A percentile compares a stretch with the other conserved stretches of the same genome.
phyloP scores from a whole-genome alignment of 2,888 invertebrate species.

The Acanthosepion lycidas region DNA sequence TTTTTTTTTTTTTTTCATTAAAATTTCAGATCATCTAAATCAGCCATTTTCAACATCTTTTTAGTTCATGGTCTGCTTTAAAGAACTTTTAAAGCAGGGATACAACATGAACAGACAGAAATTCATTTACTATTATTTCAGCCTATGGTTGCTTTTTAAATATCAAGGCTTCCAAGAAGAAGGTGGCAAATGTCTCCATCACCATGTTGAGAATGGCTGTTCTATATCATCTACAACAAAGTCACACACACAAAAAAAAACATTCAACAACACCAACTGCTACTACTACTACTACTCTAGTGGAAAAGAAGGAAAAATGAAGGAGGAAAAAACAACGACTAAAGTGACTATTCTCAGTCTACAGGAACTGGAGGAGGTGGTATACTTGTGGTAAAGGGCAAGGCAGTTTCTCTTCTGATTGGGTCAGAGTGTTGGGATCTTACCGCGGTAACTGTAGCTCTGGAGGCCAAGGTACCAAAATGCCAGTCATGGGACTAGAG shows the following conservation, averaged over 20 bases:
- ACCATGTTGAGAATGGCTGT: not conserved
- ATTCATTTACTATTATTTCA: too few species aligned
- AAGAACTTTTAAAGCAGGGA: too few species aligned
- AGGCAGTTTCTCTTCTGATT: not conserved
- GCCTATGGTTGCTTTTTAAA: too few species aligned
- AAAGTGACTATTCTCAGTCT: not conserved
- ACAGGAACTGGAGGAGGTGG: not conserved
- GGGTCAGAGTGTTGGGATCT: slow-evolving; percentile 38
- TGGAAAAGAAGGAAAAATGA: not conserved
- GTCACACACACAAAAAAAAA: not conserved
- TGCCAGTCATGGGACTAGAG: slow-evolving; percentile 37
- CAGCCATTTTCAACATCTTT: too few species aligned
- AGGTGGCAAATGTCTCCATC: too few species aligned
- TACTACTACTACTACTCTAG: not conserved
- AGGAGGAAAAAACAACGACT: not conserved
- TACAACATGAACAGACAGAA: too few species aligned
- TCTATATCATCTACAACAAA: not conserved
- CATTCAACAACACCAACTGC: not conserved
- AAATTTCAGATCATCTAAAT: too few species aligned
- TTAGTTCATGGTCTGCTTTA: too few species aligned
- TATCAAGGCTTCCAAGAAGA: too few species aligned
- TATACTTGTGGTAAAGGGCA: not conserved
- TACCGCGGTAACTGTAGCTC: slow-evolving; percentile 40
- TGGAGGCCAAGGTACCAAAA: slow-evolving; percentile 45
- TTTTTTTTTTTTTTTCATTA: too few species aligned